phyloP scores from a whole-genome alignment of 2,113 vertebrate species.

The Larimichthys polyactis region DNA sequence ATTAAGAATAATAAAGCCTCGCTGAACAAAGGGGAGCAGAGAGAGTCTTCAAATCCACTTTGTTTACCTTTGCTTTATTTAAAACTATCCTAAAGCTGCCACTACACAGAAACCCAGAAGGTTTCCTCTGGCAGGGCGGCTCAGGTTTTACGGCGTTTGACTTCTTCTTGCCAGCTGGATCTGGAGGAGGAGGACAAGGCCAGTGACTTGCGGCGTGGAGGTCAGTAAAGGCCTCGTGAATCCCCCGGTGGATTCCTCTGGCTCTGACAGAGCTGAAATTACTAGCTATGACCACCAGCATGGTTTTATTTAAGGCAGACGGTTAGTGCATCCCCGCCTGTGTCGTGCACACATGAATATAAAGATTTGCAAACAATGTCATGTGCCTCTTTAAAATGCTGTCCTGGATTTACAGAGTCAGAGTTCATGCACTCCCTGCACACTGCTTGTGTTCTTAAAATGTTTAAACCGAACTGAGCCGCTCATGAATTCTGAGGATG shows the following conservation, averaged over 20 bases:
- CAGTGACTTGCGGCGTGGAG: conserved; percentile 16
- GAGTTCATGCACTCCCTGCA: too few species aligned
- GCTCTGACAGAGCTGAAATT: conserved; percentile 23
- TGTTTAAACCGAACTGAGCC: conserved; percentile 1
- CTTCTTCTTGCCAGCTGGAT: conserved; percentile 16
- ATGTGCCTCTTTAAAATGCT: conserved; percentile 13
- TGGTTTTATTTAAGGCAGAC: conserved; percentile 2
- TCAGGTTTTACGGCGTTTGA: conserved; percentile 26
- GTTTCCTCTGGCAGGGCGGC: conserved; percentile 3
- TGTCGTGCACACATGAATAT: background rate
- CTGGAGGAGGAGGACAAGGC: conserved; percentile 1
- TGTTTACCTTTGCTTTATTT: conserved; percentile 28
- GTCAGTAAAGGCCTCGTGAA: conserved; percentile 2
- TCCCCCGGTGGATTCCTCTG: conserved; percentile 17
- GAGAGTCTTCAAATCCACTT: background rate
- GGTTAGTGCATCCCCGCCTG: conserved; percentile 14
- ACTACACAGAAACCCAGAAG: conserved; percentile 1
- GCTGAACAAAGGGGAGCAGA: conserved; percentile 11
- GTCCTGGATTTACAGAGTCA: background rate
- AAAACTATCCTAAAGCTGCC: conserved; percentile 1
- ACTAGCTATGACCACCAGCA: conserved; percentile 7
- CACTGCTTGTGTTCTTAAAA: background rate
- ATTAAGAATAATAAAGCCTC: conserved; percentile 6
- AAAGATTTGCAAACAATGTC: conserved; percentile 28
- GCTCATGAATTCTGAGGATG: background rate